phyloP scores from a whole-genome alignment of 2,113 vertebrate species.

The Amphiprion ocellaris region DNA sequence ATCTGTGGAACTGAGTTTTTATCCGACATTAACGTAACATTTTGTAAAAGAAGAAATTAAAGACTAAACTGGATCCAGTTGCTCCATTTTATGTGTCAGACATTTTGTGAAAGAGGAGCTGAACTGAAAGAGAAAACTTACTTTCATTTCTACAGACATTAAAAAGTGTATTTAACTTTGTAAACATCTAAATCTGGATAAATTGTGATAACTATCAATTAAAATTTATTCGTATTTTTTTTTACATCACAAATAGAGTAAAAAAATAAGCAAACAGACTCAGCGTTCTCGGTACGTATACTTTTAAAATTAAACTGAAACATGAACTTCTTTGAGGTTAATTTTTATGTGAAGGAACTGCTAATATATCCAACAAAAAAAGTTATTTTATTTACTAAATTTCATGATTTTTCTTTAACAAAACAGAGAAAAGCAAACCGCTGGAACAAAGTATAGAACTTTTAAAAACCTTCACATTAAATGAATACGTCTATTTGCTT shows the following conservation, averaged over 20 bases:
- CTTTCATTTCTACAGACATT: neutral
- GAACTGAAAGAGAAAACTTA: neutral
- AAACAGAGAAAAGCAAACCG: neutral
- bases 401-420: too few species aligned
- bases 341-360: neutral
- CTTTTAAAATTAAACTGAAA: neutral
- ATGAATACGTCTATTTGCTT: too few species aligned
- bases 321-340: neutral
- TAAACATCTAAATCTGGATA: neutral
- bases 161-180: neutral
- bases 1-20: neutral
- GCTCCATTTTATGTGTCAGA: neutral
- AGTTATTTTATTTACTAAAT: too few species aligned
- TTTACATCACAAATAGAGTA: neutral
- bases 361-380: too few species aligned
- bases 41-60: neutral
- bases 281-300: too few species aligned
- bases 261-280: neutral
- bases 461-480: too few species aligned
- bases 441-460: too few species aligned
- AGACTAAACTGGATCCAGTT: neutral
- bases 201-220: too few species aligned
- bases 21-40: neutral
- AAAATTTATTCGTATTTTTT: neutral
- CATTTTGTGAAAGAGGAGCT: neutral